Evolutionary conservation across 2,113 vertebrate species (phyloP).

Genomic region (Bombycilla garrulus): DNA sequence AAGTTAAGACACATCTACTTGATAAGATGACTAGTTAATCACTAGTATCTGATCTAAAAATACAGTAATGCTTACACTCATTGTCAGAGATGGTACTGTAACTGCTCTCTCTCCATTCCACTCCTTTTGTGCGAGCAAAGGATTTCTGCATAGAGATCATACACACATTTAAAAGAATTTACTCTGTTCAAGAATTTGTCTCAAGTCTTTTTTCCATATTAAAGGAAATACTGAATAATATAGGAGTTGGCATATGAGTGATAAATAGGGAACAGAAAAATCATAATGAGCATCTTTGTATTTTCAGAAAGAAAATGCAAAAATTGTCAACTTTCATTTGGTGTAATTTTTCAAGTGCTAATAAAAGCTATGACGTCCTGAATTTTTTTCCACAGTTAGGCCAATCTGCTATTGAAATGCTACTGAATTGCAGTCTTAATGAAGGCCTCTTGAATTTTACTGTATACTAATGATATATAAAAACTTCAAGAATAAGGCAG

Average conservation of each 20-base stretch:
- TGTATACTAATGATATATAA: not conserved
- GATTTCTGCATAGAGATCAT: not conserved
- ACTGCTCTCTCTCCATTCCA: not conserved
- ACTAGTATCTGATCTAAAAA: not conserved
- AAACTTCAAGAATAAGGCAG: not conserved
- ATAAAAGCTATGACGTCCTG: not conserved
- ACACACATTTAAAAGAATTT: not conserved
- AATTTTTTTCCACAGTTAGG: not conserved
- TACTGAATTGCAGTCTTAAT: not conserved
- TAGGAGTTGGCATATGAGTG: not conserved
- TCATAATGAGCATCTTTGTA: not conserved
- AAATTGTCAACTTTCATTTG: not conserved
- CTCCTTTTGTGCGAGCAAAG: not conserved
- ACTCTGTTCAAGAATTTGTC: not conserved
- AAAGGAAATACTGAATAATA: not conserved
- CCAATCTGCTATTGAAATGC: not conserved
- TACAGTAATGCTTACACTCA: not conserved
- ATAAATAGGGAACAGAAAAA: not conserved
- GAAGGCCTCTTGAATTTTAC: not conserved
- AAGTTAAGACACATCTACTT: not conserved
- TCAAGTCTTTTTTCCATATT: not conserved
- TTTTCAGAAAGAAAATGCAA: not conserved
- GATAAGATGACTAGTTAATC: not conserved
- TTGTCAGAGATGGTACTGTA: not conserved
- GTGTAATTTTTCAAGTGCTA: not conserved